Conservation (phyloP, 2,797 vertebrate genomes). For the Pangasius mekongensis region DNA sequence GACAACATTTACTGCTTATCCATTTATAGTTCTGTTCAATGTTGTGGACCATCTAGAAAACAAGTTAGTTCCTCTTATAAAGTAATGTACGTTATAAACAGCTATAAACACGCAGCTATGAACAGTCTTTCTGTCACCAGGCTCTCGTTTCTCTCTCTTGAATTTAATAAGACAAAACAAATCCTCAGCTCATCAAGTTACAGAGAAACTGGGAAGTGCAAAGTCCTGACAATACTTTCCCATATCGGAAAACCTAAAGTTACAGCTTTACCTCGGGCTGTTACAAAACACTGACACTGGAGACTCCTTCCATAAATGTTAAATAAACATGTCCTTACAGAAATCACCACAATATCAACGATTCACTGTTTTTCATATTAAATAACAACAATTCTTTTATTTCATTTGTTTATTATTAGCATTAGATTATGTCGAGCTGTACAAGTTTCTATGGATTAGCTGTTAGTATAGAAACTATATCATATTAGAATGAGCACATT, state of each 20-base stretch:
- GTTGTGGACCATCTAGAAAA: background rate
- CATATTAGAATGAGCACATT: background rate
- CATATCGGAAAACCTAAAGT: background rate
- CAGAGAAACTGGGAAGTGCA: background rate
- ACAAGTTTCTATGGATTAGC: background rate
- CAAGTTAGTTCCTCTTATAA: background rate
- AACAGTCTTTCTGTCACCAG: background rate
- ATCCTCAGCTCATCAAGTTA: background rate
- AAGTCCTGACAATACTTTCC: background rate
- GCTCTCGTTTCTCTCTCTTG: background rate
- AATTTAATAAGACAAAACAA: background rate
- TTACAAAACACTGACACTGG: background rate
- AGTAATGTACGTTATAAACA: background rate
- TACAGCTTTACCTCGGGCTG: background rate
- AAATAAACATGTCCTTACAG: background rate
- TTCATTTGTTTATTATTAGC: too few relatives aligned
- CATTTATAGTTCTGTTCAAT: background rate
- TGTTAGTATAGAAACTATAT: background rate
- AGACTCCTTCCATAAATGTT: background rate
- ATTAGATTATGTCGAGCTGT: too few relatives aligned
- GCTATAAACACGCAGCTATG: background rate
- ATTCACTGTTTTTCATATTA: background rate
- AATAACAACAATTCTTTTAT: too few relatives aligned
- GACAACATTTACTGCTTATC: background rate
- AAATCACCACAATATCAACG: background rate